Base-by-base conservation (phyloP, 2,797 vertebrate genomes). In the Sebastes vulpes region DNA sequence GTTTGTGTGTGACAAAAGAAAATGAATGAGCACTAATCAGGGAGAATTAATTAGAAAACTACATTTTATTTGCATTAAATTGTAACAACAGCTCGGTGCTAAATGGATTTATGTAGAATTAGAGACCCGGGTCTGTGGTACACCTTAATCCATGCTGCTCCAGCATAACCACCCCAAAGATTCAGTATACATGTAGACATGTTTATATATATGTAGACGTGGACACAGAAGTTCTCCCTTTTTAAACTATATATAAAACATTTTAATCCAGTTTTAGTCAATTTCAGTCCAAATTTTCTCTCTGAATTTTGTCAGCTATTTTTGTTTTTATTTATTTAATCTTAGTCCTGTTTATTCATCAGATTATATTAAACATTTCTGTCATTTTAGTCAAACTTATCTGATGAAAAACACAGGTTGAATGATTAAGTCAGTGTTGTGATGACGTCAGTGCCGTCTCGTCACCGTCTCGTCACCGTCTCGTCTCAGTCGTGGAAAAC, bases 201-300 rank as follows among this genome's bases (percentile, higher is more conserved):
- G 1, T 42, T 0, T 12, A 16, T 16, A 11, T 35, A 35, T 35
- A 32, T 11, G 9, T n/a, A 59, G 26, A 16, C 23, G 12, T 56
- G 53, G 53, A 18, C n/a, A 60, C 29, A 12, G 20, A 23, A 23
- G 28, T 61, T 9, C 25, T 18, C 35, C 35, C 35, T 12, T 0
- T 12, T 38, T 38, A 38, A 38, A 38, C 12, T 0, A 38, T 32
- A 0, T 32, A 1, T 32, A 0, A 32, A 32, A 32, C 9, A 10
- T 32, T 32, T 10, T 32, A 10, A 11, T 32, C 4, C 31, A 32
- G 31, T 32, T 32, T 32, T 32, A 32, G 31, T 32, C 31, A 32
- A 32, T 32, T 32, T 32, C 0, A 32, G 9, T 32, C 31, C 31
- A 32, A 32, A 32, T 32, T 32, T 32, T 8, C 2, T 8, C 6